phyloP scores from a whole-genome alignment of 2,797 vertebrate species.

The Artibeus lituratus region DNA sequence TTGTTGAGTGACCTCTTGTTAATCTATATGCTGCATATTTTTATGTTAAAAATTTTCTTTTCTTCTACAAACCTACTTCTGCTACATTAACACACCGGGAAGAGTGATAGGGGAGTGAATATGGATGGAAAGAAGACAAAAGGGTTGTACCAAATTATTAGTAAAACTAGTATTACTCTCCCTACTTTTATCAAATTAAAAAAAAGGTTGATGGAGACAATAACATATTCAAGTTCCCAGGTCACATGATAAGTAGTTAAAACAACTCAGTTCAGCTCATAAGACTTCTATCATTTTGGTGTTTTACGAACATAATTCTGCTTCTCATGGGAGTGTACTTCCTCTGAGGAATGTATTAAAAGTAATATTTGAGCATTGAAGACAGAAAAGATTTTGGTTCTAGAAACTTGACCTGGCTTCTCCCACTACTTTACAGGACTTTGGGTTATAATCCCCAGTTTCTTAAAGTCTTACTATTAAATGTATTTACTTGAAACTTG shows the following conservation, averaged over 20 bases:
- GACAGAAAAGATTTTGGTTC: constrained; percentile 20
- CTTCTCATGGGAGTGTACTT: background rate
- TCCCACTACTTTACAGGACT: background rate
- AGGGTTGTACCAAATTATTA: background rate
- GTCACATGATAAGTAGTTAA: background rate
- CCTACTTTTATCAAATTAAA: background rate
- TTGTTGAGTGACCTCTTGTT: background rate
- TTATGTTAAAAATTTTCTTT: background rate
- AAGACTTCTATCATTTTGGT: constrained; percentile 4
- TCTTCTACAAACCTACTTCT: background rate
- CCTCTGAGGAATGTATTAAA: background rate
- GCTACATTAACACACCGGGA: background rate
- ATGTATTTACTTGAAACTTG: constrained; percentile 66
- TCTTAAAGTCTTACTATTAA: constrained; percentile 66
- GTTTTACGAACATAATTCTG: background rate
- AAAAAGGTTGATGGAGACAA: background rate
- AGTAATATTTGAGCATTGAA: constrained; percentile 30
- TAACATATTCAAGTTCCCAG: background rate
- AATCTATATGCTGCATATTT: background rate
- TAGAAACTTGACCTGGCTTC: constrained; percentile 37
- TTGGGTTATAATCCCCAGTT: constrained; percentile 54
- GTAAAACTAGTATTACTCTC: background rate
- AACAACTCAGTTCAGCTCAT: background rate
- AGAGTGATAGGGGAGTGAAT: background rate
- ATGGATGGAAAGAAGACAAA: background rate